Conservation (phyloP, 1,140 invertebrate genomes). For the Scaptodrosophila lebanonensis region DNA sequence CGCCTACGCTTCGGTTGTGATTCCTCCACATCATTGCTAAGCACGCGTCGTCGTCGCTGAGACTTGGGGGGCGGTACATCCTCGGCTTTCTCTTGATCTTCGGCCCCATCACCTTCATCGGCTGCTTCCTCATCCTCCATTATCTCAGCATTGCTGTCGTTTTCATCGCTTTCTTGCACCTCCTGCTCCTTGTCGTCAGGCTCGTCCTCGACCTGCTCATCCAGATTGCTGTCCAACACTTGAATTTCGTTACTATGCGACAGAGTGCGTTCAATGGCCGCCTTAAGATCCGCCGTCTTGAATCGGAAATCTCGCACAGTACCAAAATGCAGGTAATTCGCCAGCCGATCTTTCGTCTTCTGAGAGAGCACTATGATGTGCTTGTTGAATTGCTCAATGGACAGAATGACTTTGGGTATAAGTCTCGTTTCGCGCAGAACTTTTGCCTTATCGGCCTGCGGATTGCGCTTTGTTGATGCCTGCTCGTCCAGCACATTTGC, state of each 20-base stretch:
- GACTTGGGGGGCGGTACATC: conserved; percentile 3
- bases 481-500: conserved; percentile 76
- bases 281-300: conserved; percentile 76
- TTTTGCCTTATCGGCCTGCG: conserved; percentile 78
- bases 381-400: conserved; percentile 81
- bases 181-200: neutral
- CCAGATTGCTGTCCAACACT: conserved; percentile 30
- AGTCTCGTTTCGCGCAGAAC: conserved; percentile 80
- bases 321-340: conserved; percentile 79
- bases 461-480: conserved; percentile 56
- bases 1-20: conserved; percentile 40
- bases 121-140: neutral
- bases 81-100: conserved; percentile 6
- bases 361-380: conserved; percentile 80
- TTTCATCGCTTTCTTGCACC: conserved; percentile 4
- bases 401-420: conserved; percentile 80
- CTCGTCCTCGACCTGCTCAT: conserved; percentile 18
- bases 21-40: conserved; percentile 16
- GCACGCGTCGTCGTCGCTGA: conserved; percentile 21
- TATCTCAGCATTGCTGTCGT: neutral
- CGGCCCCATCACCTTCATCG: conserved; percentile 3
- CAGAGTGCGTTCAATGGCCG: conserved; percentile 77
- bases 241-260: conserved; percentile 58
- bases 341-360: conserved; percentile 80
- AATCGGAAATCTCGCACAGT: conserved; percentile 80